Conservation (phyloP, 2,888 invertebrate genomes). For the Synergus umbraculus region DNA sequence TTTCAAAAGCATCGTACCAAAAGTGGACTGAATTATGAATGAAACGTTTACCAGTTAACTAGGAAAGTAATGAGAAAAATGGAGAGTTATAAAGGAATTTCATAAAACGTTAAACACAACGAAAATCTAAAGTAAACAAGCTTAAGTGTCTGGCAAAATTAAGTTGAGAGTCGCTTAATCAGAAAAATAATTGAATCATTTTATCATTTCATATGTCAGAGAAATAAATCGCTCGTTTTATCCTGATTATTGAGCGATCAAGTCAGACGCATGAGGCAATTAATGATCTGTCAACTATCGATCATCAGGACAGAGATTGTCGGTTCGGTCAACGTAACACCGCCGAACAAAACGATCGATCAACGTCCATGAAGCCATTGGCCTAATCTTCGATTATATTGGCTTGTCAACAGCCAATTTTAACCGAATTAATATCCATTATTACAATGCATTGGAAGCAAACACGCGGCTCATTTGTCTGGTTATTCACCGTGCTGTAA, state of each 20-base stretch:
- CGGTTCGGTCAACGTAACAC: not conserved
- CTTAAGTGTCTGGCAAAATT: too few relatives aligned
- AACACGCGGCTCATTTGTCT: not conserved
- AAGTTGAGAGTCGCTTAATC: too few relatives aligned
- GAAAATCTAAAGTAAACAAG: not conserved
- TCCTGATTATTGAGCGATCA: constrained; percentile 12
- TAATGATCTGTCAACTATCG: constrained; percentile 17
- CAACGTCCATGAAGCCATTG: constrained; percentile 45
- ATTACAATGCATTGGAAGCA: constrained; percentile 51
- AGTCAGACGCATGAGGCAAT: not conserved
- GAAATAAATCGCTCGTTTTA: not conserved
- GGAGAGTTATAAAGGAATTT: not conserved
- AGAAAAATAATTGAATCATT: too few relatives aligned
- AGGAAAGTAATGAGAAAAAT: not conserved
- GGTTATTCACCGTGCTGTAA: constrained; percentile 12
- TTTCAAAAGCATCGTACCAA: constrained; percentile 58
- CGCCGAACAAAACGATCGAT: constrained; percentile 45
- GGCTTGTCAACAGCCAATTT: constrained; percentile 49
- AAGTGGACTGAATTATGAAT: constrained; percentile 45
- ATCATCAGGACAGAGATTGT: constrained; percentile 14
- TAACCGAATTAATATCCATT: constrained; percentile 59
- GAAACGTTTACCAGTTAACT: constrained; percentile 40
- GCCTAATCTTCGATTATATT: constrained; percentile 50
- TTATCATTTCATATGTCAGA: not conserved
- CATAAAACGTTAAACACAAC: not conserved